Evolutionary conservation across 2,888 invertebrate genomes (phyloP), one percentile per base, ranked within the genome.

Genomic region (Acanthopleura granulata): DNA sequence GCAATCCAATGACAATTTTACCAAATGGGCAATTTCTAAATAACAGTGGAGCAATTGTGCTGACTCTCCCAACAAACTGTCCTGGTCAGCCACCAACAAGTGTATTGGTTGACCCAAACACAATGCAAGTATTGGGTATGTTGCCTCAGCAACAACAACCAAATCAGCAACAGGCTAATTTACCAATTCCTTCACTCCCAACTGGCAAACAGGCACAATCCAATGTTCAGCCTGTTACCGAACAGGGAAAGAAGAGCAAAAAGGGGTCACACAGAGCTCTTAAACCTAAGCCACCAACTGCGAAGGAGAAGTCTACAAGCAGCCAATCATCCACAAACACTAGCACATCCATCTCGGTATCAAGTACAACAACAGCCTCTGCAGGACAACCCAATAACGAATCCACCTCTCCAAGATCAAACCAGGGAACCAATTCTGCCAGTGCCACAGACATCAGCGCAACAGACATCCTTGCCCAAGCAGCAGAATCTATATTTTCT

Each of bases 401-500:
- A 29, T 51, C 51, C 15, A 49, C 62, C 49, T 61, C 30, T 22
- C 18, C 72, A 61, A 57, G 29, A 22, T 18, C 76, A 14, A 22
- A 74, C 15, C 50, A 18, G 25, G 27, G 62, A 51, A 27, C 72
- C 0, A 70, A 57, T 66, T 57, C 75, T 15, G 72, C 74, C 16
- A 49, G 73, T 14, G 40, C 78, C 12, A 50, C 66, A n/a, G 62
- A 74, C 29, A 66, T 49, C 62, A 62, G 62, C 22, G 72, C 73
- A 27, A 81, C 76, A 12, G 89, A 89, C 79, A 91, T 91, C 75
- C 83, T 91, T 72, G 91, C 91, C 9, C 88, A 90, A 83, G 91
- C 91, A 25, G 89, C 90, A 16, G 89, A 90, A 77, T 90, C 91
- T 0, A 91, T 91, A 57, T 91, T 91, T 74, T 83, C 83, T 12